Evolutionary conservation across 2,113 vertebrate species (phyloP), one percentile per base, ranked within the genome.

Genomic region (Phalacrocorax brasilianus): DNA sequence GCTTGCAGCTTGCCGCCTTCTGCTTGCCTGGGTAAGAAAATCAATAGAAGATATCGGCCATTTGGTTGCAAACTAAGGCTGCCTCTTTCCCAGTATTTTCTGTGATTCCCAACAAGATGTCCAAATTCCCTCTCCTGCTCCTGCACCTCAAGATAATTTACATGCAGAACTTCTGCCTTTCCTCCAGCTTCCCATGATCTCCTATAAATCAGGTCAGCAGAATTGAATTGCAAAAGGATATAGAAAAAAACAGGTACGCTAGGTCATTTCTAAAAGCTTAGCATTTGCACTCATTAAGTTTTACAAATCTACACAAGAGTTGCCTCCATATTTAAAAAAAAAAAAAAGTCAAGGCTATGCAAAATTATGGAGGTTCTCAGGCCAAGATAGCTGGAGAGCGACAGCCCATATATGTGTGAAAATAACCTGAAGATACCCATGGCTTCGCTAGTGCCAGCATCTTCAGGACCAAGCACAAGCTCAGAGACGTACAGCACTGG

Each of bases 21-120:
- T 93, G 77, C 93, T 80, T 79, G 95, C 62, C 80, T 47, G 61
- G 89, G 65, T 40, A 71, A 95, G 49, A 87, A 84, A 73, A 85
- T 53, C 93, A 80, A 66, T 14, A 95, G 56, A 93, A 81, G 45
- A 24, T 19, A 76, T 33, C 71, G 85, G 21, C 9, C 45, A 72
- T 66, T n/a, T 42, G 56, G 52, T 55, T 21, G 56, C 17, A 70
- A 94, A 90, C 63, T 24, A 44, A 70, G 21, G 44, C 12, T 83
- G 58, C 19, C 32, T 66, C 12, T 42, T 88, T 86, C 30, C 55
- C 58, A 73, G 11, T 26, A 56, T 38, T 68, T 49, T 65, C 73
- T 38, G 3, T 42, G 74, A 78, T 55, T 79, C 32, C 24, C 47
- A 89, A 77, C 10, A 91, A 91, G 73, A 75, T 14, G 16, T 26